Base-by-base conservation (phyloP, 1,140 invertebrate genomes). In the Lethrus apterus region DNA sequence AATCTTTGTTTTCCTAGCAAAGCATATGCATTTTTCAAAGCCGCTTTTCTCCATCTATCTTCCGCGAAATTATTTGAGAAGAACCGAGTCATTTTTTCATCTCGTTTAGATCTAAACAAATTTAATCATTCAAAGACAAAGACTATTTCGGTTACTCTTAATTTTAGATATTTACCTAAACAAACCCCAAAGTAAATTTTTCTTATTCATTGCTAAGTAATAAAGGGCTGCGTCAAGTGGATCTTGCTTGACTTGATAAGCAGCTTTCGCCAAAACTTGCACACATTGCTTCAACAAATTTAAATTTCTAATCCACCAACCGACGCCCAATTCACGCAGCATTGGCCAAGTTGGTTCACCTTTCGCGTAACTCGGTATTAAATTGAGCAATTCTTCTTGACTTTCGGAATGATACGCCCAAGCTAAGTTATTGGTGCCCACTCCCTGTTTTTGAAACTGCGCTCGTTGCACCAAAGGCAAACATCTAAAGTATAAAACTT, bases 341-440 rank as follows among this genome's bases (percentile, higher is more conserved):
- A 91, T 86, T n/a, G 77, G 73, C 97, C 97, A 99, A 14, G 83
- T 89, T 0, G 85, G 80, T 56, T 81, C 81, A 46, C 80, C 81
- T 65, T 90, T 90, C 0, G 83, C 77, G 65, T 89, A 88, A 13
- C 84, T 87, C 0, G 95, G 94, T 52, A 98, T 85, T 11, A 97
- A 69, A 44, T 86, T 83, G 1, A 99, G 68, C 20, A 99, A 69
- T 67, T 98, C 96, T 61, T 97, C 93, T 69, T 97, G 90, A 19
- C 91, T 91, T 69, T 99, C 96, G 0, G 94, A 98, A 71, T 99
- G 96, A 68, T 94, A 99, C 1, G 95, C 97, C 97, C 97, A 99
- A 7, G 97, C 93, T 9, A 99, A 74, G 69, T 97, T 93, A 44
- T 91, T 87, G 1, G 89, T 87, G 4, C 85, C 86, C 0, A 99